Evolutionary conservation across 2,888 invertebrate species (phyloP).

Genomic region (Drosophila nigricruria): DNA sequence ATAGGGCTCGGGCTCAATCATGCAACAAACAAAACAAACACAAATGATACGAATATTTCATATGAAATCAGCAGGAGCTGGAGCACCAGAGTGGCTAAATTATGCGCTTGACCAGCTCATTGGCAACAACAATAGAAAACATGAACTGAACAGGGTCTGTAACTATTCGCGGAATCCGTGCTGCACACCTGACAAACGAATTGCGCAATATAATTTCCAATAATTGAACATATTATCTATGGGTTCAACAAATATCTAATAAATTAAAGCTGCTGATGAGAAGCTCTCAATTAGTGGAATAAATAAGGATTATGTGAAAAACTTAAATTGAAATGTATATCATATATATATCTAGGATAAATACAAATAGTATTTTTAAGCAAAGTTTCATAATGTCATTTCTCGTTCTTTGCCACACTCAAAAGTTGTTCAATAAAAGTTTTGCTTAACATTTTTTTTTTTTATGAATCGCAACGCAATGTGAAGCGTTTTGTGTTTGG

Average conservation of each 20-base stretch:
- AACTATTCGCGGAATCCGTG: neutral
- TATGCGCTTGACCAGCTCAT: slow-evolving; percentile 31
- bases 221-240: neutral
- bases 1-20: slow-evolving; percentile 39
- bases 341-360: neutral
- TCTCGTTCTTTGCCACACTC: neutral
- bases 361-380: neutral
- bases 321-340: neutral
- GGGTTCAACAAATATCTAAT: neutral
- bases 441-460: neutral
- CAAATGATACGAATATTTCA: slow-evolving; percentile 28
- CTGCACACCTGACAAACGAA: neutral
- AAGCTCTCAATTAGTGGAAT: neutral
- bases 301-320: neutral
- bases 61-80: neutral
- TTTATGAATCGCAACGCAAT: neutral
- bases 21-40: slow-evolving; percentile 27
- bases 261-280: neutral
- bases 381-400: neutral
- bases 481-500: slow-evolving; percentile 1
- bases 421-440: neutral
- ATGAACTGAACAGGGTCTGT: neutral
- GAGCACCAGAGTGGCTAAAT: slow-evolving; percentile 7
- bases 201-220: neutral
- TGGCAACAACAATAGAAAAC: neutral